A percentile compares a stretch with the other conserved stretches of the same genome.
These are phyloP conservation scores for Gallinago solitaria DNA, from an alignment of 2,797 vertebrate species.

Conservation along the genomic window DNA sequence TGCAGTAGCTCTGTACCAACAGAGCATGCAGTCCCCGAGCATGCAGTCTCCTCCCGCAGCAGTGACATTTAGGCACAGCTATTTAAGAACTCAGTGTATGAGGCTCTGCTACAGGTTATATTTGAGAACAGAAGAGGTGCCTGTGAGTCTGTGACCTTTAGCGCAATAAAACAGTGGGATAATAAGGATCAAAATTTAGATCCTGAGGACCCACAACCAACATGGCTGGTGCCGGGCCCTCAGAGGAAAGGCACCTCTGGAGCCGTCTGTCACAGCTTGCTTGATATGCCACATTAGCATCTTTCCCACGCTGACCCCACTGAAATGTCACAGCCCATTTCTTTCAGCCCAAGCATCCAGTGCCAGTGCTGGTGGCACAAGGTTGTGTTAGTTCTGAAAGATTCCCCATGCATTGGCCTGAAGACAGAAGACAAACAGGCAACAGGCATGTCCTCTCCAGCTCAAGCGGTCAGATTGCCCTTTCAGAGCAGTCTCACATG, in stretches of 20 bases:
- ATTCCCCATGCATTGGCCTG: background rate
- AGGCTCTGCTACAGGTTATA: background rate
- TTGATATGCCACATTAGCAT: slow-evolving; percentile 45
- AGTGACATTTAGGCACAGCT: slow-evolving; percentile 32
- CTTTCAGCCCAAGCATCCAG: background rate
- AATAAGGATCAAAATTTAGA: slow-evolving; percentile 39
- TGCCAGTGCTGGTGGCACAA: background rate
- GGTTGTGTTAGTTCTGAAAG: background rate
- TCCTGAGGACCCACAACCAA: background rate
- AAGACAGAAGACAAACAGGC: background rate
- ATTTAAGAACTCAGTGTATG: background rate
- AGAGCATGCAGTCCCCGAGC: background rate
- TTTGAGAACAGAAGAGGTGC: slow-evolving; percentile 28
- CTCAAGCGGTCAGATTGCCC: background rate
- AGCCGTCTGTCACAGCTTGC: background rate
- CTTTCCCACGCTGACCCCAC: background rate
- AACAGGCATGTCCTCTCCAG: background rate
- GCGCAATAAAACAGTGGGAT: slow-evolving; percentile 40
- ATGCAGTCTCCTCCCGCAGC: background rate
- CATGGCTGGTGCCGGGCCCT: background rate
- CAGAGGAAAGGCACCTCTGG: background rate
- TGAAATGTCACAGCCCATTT: slow-evolving; percentile 36
- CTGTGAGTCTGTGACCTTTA: slow-evolving; percentile 44
- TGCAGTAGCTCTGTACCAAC: background rate
- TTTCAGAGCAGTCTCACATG: background rate